Conservation (phyloP, 2,888 invertebrate species). For the Dynastes tityus region DNA sequence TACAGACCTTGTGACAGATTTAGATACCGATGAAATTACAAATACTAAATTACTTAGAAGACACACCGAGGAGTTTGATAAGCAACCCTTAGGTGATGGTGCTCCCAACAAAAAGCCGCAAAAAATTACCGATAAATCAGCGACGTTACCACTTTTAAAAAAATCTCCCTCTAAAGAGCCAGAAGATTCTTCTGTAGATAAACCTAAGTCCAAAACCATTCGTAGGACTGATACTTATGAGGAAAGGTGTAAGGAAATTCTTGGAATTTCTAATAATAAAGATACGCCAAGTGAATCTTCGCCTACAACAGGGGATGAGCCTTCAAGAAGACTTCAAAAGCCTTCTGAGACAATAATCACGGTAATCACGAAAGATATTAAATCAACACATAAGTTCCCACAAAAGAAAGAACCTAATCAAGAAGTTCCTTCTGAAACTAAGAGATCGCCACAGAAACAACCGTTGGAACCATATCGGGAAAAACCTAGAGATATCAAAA, state of each 20-base stretch:
- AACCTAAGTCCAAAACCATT: slow-evolving; percentile 73
- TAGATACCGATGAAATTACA: slow-evolving; percentile 61
- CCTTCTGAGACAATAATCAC: slow-evolving; percentile 32
- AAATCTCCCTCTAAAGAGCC: slow-evolving; percentile 68
- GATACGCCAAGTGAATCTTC: slow-evolving; percentile 55
- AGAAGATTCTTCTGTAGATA: slow-evolving; percentile 60
- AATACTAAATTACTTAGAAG: slow-evolving; percentile 46
- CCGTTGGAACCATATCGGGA: slow-evolving; percentile 44
- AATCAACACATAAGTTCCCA: slow-evolving; percentile 31
- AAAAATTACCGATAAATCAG: slow-evolving; percentile 64
- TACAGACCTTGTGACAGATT: slow-evolving; percentile 63
- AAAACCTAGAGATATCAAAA: slow-evolving; percentile 27
- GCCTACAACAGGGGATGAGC: not conserved
- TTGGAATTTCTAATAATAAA: slow-evolving; percentile 75
- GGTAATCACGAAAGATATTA: slow-evolving; percentile 46
- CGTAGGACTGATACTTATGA: slow-evolving; percentile 82
- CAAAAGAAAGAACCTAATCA: slow-evolving; percentile 24
- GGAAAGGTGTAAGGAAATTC: slow-evolving; percentile 80
- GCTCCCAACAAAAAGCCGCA: slow-evolving; percentile 60
- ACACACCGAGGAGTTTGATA: slow-evolving; percentile 51
- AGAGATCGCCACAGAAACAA: slow-evolving; percentile 46
- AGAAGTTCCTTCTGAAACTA: slow-evolving; percentile 54
- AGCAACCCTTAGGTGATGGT: slow-evolving; percentile 60
- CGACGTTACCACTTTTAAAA: slow-evolving; percentile 62
- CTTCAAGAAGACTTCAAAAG: not conserved